phyloP scores from a whole-genome alignment of 2,113 vertebrate species.

The Chroicocephalus ridibundus region DNA sequence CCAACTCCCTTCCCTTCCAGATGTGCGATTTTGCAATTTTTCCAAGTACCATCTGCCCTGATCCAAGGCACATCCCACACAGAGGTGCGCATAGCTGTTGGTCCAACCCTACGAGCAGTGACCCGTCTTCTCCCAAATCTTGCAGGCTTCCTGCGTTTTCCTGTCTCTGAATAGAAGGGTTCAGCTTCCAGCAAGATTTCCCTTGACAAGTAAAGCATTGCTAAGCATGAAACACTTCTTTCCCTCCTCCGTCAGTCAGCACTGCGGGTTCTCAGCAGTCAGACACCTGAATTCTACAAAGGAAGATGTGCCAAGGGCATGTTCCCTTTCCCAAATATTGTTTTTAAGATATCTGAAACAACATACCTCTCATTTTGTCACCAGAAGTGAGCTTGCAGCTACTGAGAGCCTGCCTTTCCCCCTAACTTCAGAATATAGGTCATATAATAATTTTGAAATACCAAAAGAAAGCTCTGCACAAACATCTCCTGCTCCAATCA shows the following conservation, averaged over 20 bases:
- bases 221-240: neutral
- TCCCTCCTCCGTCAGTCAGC: neutral
- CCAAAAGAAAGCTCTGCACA: neutral
- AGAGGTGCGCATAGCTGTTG: neutral
- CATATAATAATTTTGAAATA: neutral
- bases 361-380: neutral
- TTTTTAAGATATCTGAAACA: conserved; percentile 5
- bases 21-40: neutral
- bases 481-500: neutral
- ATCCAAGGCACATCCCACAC: neutral
- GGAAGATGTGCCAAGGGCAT: neutral
- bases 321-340: neutral
- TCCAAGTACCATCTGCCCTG: neutral
- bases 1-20: neutral
- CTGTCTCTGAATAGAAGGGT: neutral
- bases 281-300: neutral
- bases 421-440: neutral
- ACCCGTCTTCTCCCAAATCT: neutral
- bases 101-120: neutral
- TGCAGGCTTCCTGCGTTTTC: neutral
- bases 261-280: neutral
- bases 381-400: neutral
- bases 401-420: neutral
- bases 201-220: neutral
- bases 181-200: neutral